Evolutionary conservation across 2,888 invertebrate genomes (phyloP), one percentile per base, ranked within the genome.

Genomic region (Agrotis clavis): DNA sequence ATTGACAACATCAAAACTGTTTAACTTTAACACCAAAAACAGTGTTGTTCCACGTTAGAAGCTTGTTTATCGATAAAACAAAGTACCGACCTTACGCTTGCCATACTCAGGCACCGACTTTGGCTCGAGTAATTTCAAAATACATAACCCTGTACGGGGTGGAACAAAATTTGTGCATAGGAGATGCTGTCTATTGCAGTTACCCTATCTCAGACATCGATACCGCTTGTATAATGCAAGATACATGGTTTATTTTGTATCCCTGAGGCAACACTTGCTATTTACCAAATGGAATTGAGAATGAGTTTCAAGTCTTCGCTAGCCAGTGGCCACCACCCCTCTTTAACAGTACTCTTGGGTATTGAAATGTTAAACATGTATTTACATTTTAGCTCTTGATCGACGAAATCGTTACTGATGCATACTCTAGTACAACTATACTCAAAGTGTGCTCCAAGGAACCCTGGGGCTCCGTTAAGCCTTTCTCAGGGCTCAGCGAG

Each of bases 291-390:
- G 76, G 78, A 78, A 78, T 81, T 63, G 77, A 41, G 57, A 70
- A 78, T 78, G 77, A 81, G 81, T 51, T 60, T 30, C 41, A 53
- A 71, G 47, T 67, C 50, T 69, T 57, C 50, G 18, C 61, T 63
- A 13, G 57, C 35, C 35, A 57, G 30, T 57, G 51, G 21, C 61
- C 18, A 60, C n/a, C 61, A n/a, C 19, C 30, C 47, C 35, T 54
- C 4, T 11, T 16, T 41, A 57, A 80, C 62, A n/a, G 35, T 45
- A 69, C 78, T 54, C 56, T 61, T 16, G 65, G 50, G 81, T 35
- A 78, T 78, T 81, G 69, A 75, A 54, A 69, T 78, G 69, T 81
- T 75, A 69, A 69, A 65, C 47, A 66, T 81, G 54, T 81, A 78
- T 74, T 53, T 59, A 62, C 30, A 4, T 25, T 80, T 45, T 18